These are phyloP conservation scores for Copidosoma floridanum DNA, from an alignment of 1,140 invertebrate genomes.

Conservation along the genomic window DNA sequence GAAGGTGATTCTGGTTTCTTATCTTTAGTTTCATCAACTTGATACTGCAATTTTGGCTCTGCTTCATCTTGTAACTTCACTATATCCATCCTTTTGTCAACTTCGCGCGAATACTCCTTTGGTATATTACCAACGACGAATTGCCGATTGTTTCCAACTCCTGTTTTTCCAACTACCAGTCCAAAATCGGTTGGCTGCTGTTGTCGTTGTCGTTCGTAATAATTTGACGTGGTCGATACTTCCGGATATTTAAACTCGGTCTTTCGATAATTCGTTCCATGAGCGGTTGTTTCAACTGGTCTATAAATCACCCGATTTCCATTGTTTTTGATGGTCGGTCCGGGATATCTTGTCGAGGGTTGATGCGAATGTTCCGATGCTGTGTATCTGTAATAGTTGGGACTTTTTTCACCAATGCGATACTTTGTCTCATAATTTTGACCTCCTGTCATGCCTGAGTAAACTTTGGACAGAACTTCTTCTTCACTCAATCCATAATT, in stretches of 20 bases:
- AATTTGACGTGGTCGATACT: conserved; percentile 35
- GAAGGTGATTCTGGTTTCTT: neutral
- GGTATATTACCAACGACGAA: conserved; percentile 52
- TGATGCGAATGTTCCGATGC: conserved; percentile 1
- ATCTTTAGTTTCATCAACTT: neutral
- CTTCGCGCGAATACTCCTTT: conserved; percentile 43
- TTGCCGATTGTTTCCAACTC: conserved; percentile 39
- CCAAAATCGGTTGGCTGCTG: conserved; percentile 25
- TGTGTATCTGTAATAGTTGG: conserved; percentile 21
- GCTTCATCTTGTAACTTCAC: neutral
- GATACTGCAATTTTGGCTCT: neutral
- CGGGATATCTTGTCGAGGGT: neutral
- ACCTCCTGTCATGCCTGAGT: conserved; percentile 66
- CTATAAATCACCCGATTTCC: conserved; percentile 33
- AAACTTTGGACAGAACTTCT: conserved; percentile 70
- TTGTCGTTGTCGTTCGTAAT: conserved; percentile 41
- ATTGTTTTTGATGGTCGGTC: neutral
- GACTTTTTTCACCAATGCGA: conserved; percentile 5
- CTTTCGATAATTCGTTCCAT: conserved; percentile 43
- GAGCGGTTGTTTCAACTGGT: conserved; percentile 37
- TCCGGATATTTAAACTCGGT: conserved; percentile 50
- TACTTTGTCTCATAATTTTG: conserved; percentile 24
- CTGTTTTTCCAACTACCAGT: conserved; percentile 1
- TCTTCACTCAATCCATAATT: conserved; percentile 68
- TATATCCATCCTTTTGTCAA: neutral